A percentile compares a stretch with the other conserved stretches of the same genome.
These are phyloP conservation scores for Aspidapion aeneum DNA, from an alignment of 2,888 invertebrate species.

Conservation along the genomic window DNA sequence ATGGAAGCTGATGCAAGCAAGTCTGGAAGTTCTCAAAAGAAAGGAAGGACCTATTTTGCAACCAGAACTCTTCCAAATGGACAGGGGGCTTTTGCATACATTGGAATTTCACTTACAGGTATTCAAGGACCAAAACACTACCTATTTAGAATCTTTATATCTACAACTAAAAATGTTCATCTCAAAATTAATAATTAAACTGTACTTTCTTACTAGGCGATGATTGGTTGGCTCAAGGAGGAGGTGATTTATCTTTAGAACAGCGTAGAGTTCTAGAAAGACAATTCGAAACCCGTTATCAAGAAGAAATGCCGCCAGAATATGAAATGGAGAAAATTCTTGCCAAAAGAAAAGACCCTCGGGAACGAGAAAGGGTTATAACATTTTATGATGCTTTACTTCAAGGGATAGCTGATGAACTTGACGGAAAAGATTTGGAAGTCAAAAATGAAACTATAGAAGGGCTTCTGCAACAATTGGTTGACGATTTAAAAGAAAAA, in stretches of 20 bases:
- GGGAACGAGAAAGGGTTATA: constrained; percentile 43
- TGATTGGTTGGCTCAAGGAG: constrained; percentile 22
- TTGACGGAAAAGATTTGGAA: constrained; percentile 39
- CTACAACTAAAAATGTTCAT: too few relatives aligned
- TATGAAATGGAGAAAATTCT: constrained; percentile 46
- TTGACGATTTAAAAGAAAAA: constrained; percentile 39
- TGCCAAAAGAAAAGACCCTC: constrained; percentile 41
- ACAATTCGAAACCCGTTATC: constrained; percentile 36
- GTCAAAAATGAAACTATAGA: constrained; percentile 40
- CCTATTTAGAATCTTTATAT: too few relatives aligned
- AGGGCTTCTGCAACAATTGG: constrained; percentile 41
- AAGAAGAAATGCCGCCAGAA: constrained; percentile 38
- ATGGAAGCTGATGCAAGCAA: constrained; percentile 21
- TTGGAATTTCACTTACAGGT: constrained; percentile 47
- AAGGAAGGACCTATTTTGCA: constrained; percentile 50
- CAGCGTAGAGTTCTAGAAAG: constrained; percentile 31
- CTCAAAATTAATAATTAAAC: too few relatives aligned
- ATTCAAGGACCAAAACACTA: too few relatives aligned
- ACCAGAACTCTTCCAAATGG: constrained; percentile 47
- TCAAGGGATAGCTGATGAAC: constrained; percentile 46
- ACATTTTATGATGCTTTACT: constrained; percentile 47
- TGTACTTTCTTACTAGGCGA: constrained; percentile 9
- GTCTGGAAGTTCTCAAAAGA: constrained; percentile 31
- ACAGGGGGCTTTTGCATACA: constrained; percentile 49
- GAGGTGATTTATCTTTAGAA: constrained; percentile 19